Percentiles rank a stretch among this genome's conserved stretches.
phyloP scores from a whole-genome alignment of 1,140 invertebrate genomes.

The Drosophila subobscura region DNA sequence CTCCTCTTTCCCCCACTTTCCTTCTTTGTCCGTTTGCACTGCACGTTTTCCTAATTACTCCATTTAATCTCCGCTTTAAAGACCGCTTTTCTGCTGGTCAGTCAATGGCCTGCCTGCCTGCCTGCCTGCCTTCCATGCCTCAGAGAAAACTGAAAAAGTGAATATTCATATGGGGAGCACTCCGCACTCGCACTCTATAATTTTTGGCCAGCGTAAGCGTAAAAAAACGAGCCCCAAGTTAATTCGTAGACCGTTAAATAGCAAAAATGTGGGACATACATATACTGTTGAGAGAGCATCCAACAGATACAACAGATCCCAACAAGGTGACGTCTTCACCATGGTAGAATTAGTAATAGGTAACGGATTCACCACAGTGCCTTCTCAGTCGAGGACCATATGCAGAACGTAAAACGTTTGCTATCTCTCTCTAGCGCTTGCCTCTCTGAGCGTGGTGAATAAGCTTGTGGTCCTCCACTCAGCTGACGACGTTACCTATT shows the following conservation, averaged over 20 bases:
- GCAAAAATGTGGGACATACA: too few species aligned
- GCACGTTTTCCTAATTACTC: constrained; percentile 68
- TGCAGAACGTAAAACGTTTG: too few species aligned
- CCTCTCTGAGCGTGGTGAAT: too few species aligned
- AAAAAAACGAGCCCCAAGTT: constrained; percentile 25
- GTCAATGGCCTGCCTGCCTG: constrained; percentile 51
- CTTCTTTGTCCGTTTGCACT: constrained; percentile 21
- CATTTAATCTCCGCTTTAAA: constrained; percentile 66
- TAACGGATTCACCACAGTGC: too few species aligned
- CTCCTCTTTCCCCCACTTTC: constrained; percentile 2
- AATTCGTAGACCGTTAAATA: constrained; percentile 5
- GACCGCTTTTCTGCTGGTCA: constrained; percentile 41
- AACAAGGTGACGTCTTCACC: too few species aligned
- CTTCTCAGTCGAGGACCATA: too few species aligned
- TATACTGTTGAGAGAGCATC: background rate
- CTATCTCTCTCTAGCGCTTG: too few species aligned
- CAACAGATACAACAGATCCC: too few species aligned
- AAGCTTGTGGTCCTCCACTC: too few species aligned
- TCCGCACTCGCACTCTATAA: constrained; percentile 1
- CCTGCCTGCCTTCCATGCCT: background rate
- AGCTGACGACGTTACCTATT: too few species aligned
- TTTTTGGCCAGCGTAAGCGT: constrained; percentile 27
- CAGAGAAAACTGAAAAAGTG: constrained; percentile 51
- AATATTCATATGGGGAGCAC: constrained; percentile 24
- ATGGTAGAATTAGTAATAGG: too few species aligned